Conservation (phyloP, 2,113 vertebrate genomes). For the Lophius piscatorius region DNA sequence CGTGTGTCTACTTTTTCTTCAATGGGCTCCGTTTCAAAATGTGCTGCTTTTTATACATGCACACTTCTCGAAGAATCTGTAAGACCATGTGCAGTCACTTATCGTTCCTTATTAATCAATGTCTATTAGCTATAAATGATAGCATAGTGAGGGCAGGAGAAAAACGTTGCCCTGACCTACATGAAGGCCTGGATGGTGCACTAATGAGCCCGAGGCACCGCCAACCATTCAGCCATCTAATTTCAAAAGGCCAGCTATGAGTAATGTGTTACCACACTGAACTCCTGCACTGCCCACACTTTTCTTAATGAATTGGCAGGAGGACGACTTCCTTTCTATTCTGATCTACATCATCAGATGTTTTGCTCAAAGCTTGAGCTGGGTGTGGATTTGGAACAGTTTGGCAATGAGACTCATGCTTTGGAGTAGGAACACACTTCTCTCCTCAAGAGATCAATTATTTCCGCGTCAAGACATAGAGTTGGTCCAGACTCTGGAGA, state of each 20-base stretch:
- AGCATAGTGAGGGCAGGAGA: neutral
- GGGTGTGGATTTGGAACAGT: neutral
- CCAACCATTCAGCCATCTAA: slow-evolving; percentile 62
- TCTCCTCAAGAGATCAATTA: slow-evolving; percentile 63
- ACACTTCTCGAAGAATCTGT: neutral
- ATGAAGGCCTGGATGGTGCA: slow-evolving; percentile 43
- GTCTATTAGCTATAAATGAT: neutral
- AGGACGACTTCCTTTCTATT: neutral
- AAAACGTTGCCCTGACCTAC: slow-evolving; percentile 56
- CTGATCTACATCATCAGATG: neutral
- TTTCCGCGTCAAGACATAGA: slow-evolving; percentile 32
- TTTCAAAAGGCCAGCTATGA: slow-evolving; percentile 58
- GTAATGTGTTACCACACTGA: slow-evolving; percentile 30
- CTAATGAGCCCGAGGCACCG: slow-evolving; percentile 48
- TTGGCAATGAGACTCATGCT: neutral
- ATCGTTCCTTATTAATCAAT: neutral
- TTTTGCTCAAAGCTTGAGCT: slow-evolving; percentile 28
- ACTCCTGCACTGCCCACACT: neutral
- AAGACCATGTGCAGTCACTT: neutral
- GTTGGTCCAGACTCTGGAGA: slow-evolving; percentile 31
- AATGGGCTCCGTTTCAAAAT: no score
- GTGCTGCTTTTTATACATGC: neutral
- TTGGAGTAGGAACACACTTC: neutral
- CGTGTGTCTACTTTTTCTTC: slow-evolving; percentile 10
- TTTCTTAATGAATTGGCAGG: neutral